Base-by-base conservation (phyloP, 2,888 invertebrate species). In the Microctonus aethiopoides region DNA sequence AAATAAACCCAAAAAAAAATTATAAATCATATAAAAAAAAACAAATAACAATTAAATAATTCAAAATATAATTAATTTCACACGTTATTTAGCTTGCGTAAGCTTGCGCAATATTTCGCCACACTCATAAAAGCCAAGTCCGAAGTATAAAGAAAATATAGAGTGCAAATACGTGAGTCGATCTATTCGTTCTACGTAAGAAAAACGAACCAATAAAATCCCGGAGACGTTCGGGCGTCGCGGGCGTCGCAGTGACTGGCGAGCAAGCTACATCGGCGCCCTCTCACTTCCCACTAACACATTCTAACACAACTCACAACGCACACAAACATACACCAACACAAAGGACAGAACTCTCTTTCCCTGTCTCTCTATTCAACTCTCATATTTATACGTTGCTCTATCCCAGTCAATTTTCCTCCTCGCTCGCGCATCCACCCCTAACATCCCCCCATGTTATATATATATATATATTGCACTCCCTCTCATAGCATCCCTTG, bases 231-330 rank as follows among this genome's bases (percentile, higher is more conserved):
- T 84, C 77, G 81, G 82, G 81, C 81, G 82, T 83, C 84, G 84
- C 86, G 82, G 83, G 81, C 85, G 85, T 84, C 82, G 85, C 86
- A 85, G 84, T 85, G 85, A 86, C 86, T 86, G 86, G 78, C 83
- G 83, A 83, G 81, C 79, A 77, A 32, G 29, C 71, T 72, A 72
- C 74, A 72, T 78, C 77, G 75, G 68, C 72, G 66, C 74, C 71
- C 74, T 70, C 71, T 71, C 73, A 65, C 67, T 66, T 71, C 62
- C 68, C 71, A 61, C 61, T n/a, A n/a, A n/a, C 24, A 36, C 71
- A 51, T 32, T 60, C 74, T 69, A 16, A 16, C 16, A 16, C 16
- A 46, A 46, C 46, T 46, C 46, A 16, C 16, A 16, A 46, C 41
- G 16, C 41, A 46, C 46, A 16, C 46, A 2, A 4, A 46, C n/a